Evolutionary conservation across 2,888 invertebrate species (phyloP).

Genomic region (Andrena minutula): DNA sequence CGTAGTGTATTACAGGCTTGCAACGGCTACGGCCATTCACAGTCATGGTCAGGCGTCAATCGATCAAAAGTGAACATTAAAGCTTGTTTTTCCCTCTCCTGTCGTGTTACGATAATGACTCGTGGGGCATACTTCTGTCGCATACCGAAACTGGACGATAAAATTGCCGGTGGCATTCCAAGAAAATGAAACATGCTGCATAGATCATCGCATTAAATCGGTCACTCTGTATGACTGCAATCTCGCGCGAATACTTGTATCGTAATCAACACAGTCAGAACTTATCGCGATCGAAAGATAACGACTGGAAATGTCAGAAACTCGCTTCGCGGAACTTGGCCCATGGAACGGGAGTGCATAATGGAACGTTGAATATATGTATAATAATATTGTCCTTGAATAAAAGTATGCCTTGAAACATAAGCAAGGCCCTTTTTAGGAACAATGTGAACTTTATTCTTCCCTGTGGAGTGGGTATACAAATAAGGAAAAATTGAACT

Average conservation of each 20-base stretch:
- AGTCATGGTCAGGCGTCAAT: constrained; percentile 50
- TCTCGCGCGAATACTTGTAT: not conserved
- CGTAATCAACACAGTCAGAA: not conserved
- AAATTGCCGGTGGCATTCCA: not conserved
- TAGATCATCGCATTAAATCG: too few relatives aligned
- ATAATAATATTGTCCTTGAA: too few relatives aligned
- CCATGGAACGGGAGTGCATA: too few relatives aligned
- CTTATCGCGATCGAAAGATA: not conserved
- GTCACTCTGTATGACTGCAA: too few relatives aligned
- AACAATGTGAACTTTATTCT: too few relatives aligned
- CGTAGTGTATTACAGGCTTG: not conserved
- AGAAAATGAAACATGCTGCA: not conserved
- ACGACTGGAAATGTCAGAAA: too few relatives aligned
- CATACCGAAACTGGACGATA: constrained; percentile 1
- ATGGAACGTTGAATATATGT: too few relatives aligned
- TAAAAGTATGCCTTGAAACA: too few relatives aligned
- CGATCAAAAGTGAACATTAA: constrained; percentile 34
- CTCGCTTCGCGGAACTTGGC: too few relatives aligned
- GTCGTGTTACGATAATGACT: constrained; percentile 2
- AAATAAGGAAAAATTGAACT: not conserved
- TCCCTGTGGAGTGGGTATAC: not conserved
- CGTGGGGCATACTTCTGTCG: not conserved
- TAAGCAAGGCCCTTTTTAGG: too few relatives aligned
- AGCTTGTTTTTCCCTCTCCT: constrained; percentile 25
- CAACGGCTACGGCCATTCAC: not conserved